These are phyloP conservation scores for Oreotragus oreotragus DNA, from an alignment of 2,113 vertebrate genomes.

Conservation along the genomic window DNA sequence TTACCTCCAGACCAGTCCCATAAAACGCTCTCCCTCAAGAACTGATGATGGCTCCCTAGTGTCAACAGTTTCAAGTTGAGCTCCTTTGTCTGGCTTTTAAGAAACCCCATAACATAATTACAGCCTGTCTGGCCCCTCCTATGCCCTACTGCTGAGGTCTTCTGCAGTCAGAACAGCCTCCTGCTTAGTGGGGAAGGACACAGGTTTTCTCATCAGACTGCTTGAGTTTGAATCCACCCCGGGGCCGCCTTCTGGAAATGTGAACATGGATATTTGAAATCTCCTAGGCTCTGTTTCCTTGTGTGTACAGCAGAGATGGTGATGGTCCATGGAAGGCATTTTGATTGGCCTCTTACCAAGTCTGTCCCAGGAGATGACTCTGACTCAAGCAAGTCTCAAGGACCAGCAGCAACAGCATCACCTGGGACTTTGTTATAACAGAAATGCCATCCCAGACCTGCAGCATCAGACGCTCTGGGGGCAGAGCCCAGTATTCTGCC, in stretches of 20 bases:
- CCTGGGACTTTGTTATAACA: background rate
- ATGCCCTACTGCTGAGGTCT: background rate
- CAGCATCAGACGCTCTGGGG: accelerated
- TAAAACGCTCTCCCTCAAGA: background rate
- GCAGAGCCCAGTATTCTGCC: background rate
- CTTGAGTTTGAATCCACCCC: background rate
- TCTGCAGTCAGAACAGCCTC: background rate
- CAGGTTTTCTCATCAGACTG: background rate
- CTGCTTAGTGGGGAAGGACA: background rate
- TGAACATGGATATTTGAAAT: background rate
- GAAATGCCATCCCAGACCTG: background rate
- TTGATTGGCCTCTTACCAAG: background rate
- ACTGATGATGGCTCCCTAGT: background rate
- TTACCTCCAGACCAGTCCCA: background rate
- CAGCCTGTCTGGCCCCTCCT: background rate
- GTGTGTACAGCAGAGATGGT: background rate
- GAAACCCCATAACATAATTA: background rate
- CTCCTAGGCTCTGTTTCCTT: background rate
- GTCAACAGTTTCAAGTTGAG: background rate
- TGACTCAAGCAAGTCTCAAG: background rate
- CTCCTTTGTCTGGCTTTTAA: background rate
- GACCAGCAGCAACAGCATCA: background rate
- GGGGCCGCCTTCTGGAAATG: background rate
- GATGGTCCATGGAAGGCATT: background rate
- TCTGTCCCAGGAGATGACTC: background rate